Conservation (phyloP, 2,797 vertebrate species). For the Leptoclinus maculatus region DNA sequence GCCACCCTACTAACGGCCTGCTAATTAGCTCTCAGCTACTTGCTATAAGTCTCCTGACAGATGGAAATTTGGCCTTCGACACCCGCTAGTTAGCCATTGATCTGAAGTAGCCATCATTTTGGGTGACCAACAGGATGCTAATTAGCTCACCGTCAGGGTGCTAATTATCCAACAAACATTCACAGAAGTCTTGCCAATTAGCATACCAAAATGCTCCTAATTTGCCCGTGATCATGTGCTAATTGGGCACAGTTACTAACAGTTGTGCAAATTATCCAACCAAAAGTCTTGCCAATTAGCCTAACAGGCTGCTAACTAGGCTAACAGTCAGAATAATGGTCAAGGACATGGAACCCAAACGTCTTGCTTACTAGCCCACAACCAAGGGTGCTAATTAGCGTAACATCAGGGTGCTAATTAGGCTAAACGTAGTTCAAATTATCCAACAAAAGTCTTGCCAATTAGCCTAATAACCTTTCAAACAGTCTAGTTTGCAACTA, state of each 20-base stretch:
- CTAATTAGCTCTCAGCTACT: not conserved
- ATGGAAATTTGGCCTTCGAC: not conserved
- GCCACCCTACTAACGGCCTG: slow-evolving; percentile 24
- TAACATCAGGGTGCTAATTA: no score
- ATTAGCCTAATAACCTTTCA: not conserved
- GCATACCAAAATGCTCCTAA: not conserved
- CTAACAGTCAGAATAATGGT: not conserved
- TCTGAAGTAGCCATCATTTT: not conserved
- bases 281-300: not conserved
- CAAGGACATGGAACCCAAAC: not conserved
- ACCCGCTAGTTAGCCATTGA: not conserved
- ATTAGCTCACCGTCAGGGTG: not conserved
- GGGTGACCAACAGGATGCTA: not conserved
- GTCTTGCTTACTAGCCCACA: not conserved
- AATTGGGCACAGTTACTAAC: no score
- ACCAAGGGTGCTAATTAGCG: no score
- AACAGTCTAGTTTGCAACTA: not conserved
- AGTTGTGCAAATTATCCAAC: no score
- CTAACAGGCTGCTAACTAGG: no score
- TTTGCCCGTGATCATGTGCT: not conserved
- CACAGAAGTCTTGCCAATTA: not conserved
- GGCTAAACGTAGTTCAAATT: no score
- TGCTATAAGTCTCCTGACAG: not conserved
- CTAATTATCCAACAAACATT: not conserved
- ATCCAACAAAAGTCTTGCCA: not conserved